Evolutionary conservation across 2,797 vertebrate genomes (phyloP).

Genomic region (Gobio occitaniae): DNA sequence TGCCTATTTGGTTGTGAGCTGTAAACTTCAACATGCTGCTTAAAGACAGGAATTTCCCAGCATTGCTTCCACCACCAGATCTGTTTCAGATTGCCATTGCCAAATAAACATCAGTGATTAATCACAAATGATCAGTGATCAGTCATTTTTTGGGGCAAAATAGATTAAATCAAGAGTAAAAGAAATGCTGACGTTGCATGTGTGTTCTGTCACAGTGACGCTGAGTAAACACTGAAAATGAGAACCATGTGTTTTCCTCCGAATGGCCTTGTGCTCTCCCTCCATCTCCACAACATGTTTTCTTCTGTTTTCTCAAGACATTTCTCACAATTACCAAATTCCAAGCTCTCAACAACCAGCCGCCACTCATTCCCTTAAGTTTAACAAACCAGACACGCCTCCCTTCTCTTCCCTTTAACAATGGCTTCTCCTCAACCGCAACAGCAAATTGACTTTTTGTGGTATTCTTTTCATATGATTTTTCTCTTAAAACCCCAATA

Average conservation of each 20-base stretch:
- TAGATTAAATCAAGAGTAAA: background rate
- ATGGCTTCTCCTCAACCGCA: background rate
- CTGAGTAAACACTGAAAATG: background rate
- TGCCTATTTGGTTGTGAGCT: background rate
- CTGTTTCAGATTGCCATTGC: background rate
- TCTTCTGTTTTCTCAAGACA: slow-evolving; percentile 10
- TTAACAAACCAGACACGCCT: background rate
- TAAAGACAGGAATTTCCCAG: slow-evolving; percentile 17
- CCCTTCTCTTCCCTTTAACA: background rate
- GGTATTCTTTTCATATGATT: background rate
- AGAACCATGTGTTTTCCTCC: slow-evolving; percentile 23
- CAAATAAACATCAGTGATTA: background rate
- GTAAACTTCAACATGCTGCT: slow-evolving; percentile 5
- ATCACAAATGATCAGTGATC: background rate
- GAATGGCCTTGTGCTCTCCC: background rate
- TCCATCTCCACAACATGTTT: background rate
- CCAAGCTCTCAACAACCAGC: background rate
- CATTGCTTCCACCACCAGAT: background rate
- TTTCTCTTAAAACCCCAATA: background rate
- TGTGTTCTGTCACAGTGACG: background rate
- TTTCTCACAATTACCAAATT: slow-evolving; percentile 6
- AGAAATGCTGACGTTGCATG: background rate
- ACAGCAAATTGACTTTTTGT: background rate
- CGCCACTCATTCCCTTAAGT: background rate
- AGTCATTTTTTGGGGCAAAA: background rate